These are phyloP conservation scores for Drosophila nigromelanica DNA, from an alignment of 1,140 invertebrate species.

Conservation along the genomic window DNA sequence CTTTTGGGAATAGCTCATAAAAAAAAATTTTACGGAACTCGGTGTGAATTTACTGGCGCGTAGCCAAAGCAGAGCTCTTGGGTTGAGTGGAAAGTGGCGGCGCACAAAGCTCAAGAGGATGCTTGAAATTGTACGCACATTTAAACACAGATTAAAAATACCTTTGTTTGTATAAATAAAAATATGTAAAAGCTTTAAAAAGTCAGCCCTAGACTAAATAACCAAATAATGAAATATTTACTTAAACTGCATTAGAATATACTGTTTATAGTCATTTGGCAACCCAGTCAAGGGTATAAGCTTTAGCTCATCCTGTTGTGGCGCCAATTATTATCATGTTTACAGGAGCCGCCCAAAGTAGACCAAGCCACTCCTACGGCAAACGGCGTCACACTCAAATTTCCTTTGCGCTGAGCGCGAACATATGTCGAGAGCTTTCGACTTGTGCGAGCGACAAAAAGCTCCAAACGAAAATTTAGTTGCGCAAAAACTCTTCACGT, in stretches of 20 bases:
- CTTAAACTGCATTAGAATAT: background rate
- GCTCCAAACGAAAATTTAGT: conserved; percentile 54
- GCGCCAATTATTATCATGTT: conserved; percentile 30
- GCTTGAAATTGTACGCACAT: conserved; percentile 19
- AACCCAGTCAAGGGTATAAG: conserved; percentile 26
- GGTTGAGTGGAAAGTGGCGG: conserved; percentile 28
- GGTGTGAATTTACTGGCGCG: no score
- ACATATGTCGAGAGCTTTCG: conserved; percentile 48
- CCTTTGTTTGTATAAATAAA: background rate
- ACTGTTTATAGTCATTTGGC: conserved; percentile 12
- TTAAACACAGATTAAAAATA: conserved; percentile 17
- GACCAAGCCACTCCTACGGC: conserved; percentile 21
- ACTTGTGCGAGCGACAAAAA: conserved; percentile 37
- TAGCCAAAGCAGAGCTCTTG: conserved; percentile 28
- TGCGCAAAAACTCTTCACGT: conserved; percentile 73
- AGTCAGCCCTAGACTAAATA: no score
- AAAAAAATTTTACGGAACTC: background rate
- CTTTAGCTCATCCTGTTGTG: conserved; percentile 31
- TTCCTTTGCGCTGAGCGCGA: conserved; percentile 32
- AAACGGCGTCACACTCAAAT: conserved; percentile 29
- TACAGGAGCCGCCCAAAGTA: conserved; percentile 21
- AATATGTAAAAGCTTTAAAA: background rate
- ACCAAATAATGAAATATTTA: background rate
- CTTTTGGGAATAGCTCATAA: background rate
- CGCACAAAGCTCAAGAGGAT: conserved; percentile 38